Evolutionary conservation across 1,140 invertebrate species (phyloP), one percentile per base, ranked within the genome.

Genomic region (Nasonia vitripennis): DNA sequence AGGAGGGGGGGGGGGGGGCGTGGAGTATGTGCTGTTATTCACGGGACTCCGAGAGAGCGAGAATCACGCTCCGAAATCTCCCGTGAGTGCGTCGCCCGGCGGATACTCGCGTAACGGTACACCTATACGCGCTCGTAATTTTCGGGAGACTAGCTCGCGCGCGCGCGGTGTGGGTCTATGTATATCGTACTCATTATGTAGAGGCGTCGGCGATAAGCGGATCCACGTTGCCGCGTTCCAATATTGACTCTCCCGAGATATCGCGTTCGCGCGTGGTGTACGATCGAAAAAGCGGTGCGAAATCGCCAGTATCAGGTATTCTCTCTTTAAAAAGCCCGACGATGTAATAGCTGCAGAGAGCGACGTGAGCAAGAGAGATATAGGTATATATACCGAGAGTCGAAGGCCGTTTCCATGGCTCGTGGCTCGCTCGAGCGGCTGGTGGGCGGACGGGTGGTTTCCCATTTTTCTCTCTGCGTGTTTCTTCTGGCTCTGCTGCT

Each of bases 371-470:
- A 51, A 51, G 11, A 4, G 12, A 51, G 48, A 70, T 70, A 70
- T 17, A 70, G n/a, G 23, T 27, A 62, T 85, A 91, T 90, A 37
- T 93, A 93, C 93, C 92, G 93, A 93, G 84, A 93, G 88, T 85
- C 93, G 92, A 89, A 93, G 89, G 87, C 89, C 92, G 89, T 93
- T 93, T 88, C 90, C 90, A 88, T 92, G 90, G 87, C 88, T 91
- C 87, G 90, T 89, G 85, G 93, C 94, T 90, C 94, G 94, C 87
- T 95, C 95, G 87, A 96, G 93, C 80, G 95, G 95, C 89, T 96
- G 95, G 91, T 96, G 95, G 88, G 95, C 95, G 75, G 95, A 95
- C 86, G 95, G 95, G 92, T 95, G 95, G 91, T 96, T 96, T 87
- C 95, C 95, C 95, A 96, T 96, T 89, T 91, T 91, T 84, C n/a